Evolutionary conservation across 2,888 invertebrate species (phyloP).

Genomic region (Cancer borealis): DNA sequence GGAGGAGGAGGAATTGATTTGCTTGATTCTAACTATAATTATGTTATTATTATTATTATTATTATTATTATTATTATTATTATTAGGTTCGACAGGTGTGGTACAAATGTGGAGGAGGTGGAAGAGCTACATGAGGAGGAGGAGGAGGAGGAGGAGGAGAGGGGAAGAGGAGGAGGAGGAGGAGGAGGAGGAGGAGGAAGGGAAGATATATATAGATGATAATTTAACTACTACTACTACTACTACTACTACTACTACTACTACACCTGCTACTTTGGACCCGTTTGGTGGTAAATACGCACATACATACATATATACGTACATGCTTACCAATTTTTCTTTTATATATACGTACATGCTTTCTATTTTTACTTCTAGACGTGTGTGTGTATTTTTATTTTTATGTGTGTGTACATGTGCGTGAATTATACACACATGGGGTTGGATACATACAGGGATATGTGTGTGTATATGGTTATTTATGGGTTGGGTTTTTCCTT

Average conservation of each 20-base stretch:
- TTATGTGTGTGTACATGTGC: too few relatives aligned
- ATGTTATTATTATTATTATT: too few relatives aligned
- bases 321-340: background rate
- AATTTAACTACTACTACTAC: background rate
- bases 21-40: too few relatives aligned
- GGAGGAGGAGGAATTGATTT: too few relatives aligned
- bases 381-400: too few relatives aligned
- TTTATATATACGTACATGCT: too few relatives aligned
- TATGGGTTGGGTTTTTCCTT: too few relatives aligned
- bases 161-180: background rate
- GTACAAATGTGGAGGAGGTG: background rate
- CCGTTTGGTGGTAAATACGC: background rate
- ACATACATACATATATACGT: background rate
- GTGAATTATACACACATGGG: too few relatives aligned
- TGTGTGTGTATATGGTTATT: too few relatives aligned
- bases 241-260: conserved; percentile 29
- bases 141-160: conserved; percentile 8
- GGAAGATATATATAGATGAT: background rate
- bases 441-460: too few relatives aligned
- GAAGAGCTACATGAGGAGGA: background rate
- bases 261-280: background rate
- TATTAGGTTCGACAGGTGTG: background rate
- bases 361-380: too few relatives aligned
- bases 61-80: too few relatives aligned
- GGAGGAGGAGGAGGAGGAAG: background rate